Evolutionary conservation across 2,113 vertebrate genomes (phyloP).

Genomic region (Corythaixoides concolor): DNA sequence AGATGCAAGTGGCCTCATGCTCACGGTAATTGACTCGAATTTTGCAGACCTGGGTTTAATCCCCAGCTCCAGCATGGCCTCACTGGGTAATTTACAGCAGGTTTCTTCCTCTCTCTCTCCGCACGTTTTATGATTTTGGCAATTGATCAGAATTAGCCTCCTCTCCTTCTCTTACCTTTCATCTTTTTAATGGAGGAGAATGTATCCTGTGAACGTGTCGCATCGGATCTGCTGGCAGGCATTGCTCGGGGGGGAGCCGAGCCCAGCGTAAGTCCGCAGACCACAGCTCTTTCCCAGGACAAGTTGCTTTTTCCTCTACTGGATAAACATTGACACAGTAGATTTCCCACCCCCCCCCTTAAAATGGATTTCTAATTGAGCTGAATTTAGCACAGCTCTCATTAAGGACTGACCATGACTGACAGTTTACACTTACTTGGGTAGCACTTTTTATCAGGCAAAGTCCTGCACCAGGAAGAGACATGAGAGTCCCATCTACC

Average conservation of each 20-base stretch:
- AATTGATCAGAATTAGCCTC: not conserved
- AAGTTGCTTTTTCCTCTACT: not conserved
- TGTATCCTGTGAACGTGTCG: rapidly evolving
- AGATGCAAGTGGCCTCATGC: not conserved
- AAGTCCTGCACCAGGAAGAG: not conserved
- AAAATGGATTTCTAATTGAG: not conserved
- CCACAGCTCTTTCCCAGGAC: not conserved
- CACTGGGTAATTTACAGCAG: not conserved
- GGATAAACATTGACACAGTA: not conserved
- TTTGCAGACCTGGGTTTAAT: not conserved
- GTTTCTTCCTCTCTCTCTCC: not conserved
- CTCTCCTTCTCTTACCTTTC: not conserved
- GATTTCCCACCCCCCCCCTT: too few species aligned
- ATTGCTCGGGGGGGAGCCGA: not conserved
- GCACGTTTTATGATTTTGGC: not conserved
- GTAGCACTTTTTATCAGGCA: not conserved
- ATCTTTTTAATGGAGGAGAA: not conserved
- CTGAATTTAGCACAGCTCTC: not conserved
- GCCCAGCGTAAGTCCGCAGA: not conserved
- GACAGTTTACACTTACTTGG: not conserved
- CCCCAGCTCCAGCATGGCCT: not conserved
- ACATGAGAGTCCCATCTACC: not conserved
- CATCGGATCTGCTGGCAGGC: not conserved
- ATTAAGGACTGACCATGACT: not conserved
- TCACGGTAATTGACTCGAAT: not conserved